These are phyloP conservation scores for Galago senegalensis DNA, from an alignment of 2,797 vertebrate genomes.

Conservation along the genomic window DNA sequence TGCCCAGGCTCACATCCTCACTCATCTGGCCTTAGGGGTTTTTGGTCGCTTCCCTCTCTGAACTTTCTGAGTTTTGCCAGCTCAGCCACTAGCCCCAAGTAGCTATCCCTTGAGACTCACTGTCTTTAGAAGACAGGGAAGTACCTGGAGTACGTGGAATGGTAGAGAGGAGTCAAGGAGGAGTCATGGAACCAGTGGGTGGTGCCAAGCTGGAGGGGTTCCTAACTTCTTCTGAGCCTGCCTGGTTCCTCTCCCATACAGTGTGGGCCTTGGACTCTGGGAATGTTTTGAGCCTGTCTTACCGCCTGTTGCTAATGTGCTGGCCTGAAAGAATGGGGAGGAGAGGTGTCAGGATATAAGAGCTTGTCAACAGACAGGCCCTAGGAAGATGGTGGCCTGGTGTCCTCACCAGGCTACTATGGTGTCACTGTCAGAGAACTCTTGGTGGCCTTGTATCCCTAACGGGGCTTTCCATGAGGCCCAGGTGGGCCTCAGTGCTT, in stretches of 20 bases:
- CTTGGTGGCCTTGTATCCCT: not conserved
- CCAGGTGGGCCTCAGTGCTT: slow-evolving; percentile 52
- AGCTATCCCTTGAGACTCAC: not conserved
- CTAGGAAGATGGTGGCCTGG: not conserved
- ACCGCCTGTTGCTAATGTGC: not conserved
- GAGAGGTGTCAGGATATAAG: not conserved
- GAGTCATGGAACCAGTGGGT: not conserved
- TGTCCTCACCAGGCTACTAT: slow-evolving; percentile 9
- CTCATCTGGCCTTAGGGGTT: not conserved
- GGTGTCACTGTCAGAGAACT: not conserved
- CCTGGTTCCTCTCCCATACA: not conserved
- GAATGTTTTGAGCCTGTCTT: not conserved
- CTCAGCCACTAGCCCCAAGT: slow-evolving; percentile 11
- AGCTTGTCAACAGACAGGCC: slow-evolving; percentile 44
- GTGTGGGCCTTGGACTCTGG: not conserved
- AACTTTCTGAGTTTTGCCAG: slow-evolving; percentile 13
- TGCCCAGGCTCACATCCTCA: not conserved
- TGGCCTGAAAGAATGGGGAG: not conserved
- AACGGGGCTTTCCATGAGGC: not conserved
- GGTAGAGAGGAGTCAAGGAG: not conserved
- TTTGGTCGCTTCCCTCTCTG: slow-evolving; percentile 47
- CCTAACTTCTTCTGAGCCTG: not conserved
- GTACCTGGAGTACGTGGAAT: slow-evolving; percentile 9
- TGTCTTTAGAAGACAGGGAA: slow-evolving; percentile 11
- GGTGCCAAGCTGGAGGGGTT: not conserved